Conservation (phyloP, 1,140 invertebrate genomes). For the Radopholus similis region DNA sequence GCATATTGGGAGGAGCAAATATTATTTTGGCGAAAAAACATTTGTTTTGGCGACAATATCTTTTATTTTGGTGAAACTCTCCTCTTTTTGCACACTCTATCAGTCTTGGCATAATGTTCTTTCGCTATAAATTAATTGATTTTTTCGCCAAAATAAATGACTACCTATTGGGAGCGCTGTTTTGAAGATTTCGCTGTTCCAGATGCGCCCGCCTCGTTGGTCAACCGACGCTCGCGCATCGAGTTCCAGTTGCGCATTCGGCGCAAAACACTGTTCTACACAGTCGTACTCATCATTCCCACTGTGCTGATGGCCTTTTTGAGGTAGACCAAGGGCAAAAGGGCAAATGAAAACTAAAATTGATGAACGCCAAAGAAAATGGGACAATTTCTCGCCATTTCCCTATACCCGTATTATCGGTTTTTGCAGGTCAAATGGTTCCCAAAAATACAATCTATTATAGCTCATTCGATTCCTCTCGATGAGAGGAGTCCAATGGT, state of each 20-base stretch:
- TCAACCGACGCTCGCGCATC: slow-evolving; percentile 54
- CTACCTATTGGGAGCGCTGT: background rate
- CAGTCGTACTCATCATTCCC: slow-evolving; percentile 95
- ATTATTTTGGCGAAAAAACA: too few species aligned
- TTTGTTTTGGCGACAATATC: too few species aligned
- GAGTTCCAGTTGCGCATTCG: slow-evolving; percentile 64
- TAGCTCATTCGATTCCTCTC: too few species aligned
- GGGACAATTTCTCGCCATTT: too few species aligned
- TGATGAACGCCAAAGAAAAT: background rate
- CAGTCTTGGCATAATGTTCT: too few species aligned
- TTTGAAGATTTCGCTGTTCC: background rate
- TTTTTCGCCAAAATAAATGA: background rate
- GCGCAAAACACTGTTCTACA: slow-evolving; percentile 96
- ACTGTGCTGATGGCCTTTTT: slow-evolving; percentile 92
- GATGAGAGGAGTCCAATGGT: too few species aligned
- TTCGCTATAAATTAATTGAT: background rate
- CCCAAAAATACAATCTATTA: too few species aligned
- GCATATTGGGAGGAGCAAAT: too few species aligned
- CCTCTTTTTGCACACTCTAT: too few species aligned
- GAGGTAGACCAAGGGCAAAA: background rate
- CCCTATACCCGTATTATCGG: too few species aligned
- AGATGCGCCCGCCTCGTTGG: slow-evolving; percentile 80
- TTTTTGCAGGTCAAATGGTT: background rate
- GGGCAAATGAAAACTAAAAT: background rate
- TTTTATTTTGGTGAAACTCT: too few species aligned